These are phyloP conservation scores for Apteryx owenii DNA, from an alignment of 2,113 vertebrate species.

Conservation along the genomic window DNA sequence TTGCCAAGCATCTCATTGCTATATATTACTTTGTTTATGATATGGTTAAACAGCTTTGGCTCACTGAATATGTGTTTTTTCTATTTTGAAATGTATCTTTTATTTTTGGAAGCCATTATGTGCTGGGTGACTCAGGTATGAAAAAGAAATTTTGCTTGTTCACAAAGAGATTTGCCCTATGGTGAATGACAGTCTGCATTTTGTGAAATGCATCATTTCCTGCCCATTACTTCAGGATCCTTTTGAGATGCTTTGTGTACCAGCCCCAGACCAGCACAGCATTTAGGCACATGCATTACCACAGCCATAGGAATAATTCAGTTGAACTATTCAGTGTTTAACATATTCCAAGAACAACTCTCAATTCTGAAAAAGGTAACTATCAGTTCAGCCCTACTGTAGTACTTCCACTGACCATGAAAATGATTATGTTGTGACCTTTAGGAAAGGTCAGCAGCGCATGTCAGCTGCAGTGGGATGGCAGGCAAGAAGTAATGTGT, in stretches of 20 bases:
- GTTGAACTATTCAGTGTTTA: background rate
- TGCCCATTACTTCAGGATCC: background rate
- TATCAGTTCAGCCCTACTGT: background rate
- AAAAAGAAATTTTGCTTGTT: constrained; percentile 9
- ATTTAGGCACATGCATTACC: background rate
- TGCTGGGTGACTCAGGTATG: constrained; percentile 31
- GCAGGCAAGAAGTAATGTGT: background rate
- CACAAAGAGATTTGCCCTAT: constrained; percentile 7
- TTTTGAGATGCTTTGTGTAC: accelerated
- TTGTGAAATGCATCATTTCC: constrained; percentile 50
- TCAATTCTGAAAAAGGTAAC: background rate
- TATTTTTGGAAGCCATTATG: background rate
- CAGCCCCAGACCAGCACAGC: background rate
- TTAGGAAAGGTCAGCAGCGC: background rate
- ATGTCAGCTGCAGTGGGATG: background rate
- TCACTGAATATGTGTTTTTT: background rate
- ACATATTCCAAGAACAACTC: background rate
- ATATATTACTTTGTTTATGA: background rate
- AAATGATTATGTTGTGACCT: background rate
- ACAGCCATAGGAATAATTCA: background rate
- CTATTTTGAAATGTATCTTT: constrained; percentile 2
- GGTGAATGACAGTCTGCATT: constrained; percentile 29
- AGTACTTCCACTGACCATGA: background rate
- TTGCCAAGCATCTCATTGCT: background rate
- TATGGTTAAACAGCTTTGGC: background rate